Evolutionary conservation across 2,797 vertebrate species (phyloP).

Genomic region (Characodon lateralis): DNA sequence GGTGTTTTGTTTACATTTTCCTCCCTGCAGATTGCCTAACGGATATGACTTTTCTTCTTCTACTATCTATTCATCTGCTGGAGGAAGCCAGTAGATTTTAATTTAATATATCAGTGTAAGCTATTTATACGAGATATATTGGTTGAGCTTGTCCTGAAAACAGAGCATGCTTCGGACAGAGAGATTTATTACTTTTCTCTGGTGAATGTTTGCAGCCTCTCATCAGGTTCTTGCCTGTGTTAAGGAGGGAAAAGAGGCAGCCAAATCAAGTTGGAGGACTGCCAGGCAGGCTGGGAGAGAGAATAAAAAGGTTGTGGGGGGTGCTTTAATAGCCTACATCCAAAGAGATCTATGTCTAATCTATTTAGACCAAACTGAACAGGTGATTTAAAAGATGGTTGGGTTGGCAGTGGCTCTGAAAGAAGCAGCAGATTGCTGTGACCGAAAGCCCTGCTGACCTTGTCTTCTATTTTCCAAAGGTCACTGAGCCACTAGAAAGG

Average conservation of each 20-base stretch:
- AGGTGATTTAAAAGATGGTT: conserved; percentile 35
- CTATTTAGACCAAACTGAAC: conserved; percentile 33
- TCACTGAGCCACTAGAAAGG: conserved; percentile 39
- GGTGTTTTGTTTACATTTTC: conserved; percentile 3
- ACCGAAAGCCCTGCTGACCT: conserved; percentile 46
- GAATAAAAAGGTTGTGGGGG: conserved; percentile 23
- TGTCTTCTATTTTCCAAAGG: conserved; percentile 38
- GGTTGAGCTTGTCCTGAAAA: conserved; percentile 38
- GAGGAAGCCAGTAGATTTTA: conserved; percentile 13
- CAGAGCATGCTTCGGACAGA: conserved; percentile 22
- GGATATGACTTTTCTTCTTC: neutral
- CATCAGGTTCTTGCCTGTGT: conserved; percentile 22
- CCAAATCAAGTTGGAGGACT: conserved; percentile 24
- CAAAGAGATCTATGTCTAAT: conserved; percentile 35
- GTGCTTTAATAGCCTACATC: conserved; percentile 17
- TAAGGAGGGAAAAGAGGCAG: conserved; percentile 12
- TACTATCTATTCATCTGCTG: conserved; percentile 17
- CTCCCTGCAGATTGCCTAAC: conserved; percentile 1
- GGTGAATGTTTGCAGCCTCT: conserved; percentile 30
- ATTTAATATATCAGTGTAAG: conserved; percentile 24
- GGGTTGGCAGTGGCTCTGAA: conserved; percentile 47
- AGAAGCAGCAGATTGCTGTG: conserved; percentile 35
- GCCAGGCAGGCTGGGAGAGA: conserved; percentile 24
- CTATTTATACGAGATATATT: conserved; percentile 27
- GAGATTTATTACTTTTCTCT: conserved; percentile 38